Base-by-base conservation (phyloP, 1,140 invertebrate species). In the Phymorhynchus buccinoides region DNA sequence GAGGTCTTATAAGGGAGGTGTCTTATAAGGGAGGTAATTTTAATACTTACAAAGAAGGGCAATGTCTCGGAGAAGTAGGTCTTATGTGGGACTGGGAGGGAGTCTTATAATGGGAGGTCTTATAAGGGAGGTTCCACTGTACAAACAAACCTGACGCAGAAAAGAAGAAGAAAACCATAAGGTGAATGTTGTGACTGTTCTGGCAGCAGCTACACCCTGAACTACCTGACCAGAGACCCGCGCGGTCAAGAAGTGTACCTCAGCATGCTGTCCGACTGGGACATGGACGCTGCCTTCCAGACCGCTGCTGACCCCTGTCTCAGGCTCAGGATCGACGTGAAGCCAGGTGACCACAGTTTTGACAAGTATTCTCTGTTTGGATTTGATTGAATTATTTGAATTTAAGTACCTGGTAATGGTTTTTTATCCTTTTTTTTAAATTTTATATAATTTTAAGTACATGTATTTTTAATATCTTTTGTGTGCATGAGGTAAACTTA, bases 201-300 rank as follows among this genome's bases (percentile, higher is more conserved):
- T 73, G 32, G 18, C 93, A 96, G 96, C 81, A 97, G 98, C 91
- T 99, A 99, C 91, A 96, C 96, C 30, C 96, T 98, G 56, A 97
- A 96, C 89, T 99, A 98, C 93, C 95, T 96, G 93, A 96, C 96
- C 62, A 95, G 96, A 90, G 97, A 98, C 95, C 96, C 97, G 88
- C 96, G 96, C 94, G 97, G 97, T 37, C 96, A 97, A 91, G 97
- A 98, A 91, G 96, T 96, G 39, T 98, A 97, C 93, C 94, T 98
- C 85, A 96, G 97, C 66, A 94, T 99, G 86, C 94, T 98, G 37
- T 98, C 97, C 22, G 98, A 99, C 91, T 99, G 97, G 97, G 98
- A 99, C 94, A 95, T 99, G 92, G 98, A 99, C 95, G 97, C 98
- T 84, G 98, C 98, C 85, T 98, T 99, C 94, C 95, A 98, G 85